Percentiles rank a stretch among this genome's conserved stretches.
These are phyloP conservation scores for Cyprinodon diabolis DNA, from an alignment of 2,797 vertebrate species.

Conservation along the genomic window DNA sequence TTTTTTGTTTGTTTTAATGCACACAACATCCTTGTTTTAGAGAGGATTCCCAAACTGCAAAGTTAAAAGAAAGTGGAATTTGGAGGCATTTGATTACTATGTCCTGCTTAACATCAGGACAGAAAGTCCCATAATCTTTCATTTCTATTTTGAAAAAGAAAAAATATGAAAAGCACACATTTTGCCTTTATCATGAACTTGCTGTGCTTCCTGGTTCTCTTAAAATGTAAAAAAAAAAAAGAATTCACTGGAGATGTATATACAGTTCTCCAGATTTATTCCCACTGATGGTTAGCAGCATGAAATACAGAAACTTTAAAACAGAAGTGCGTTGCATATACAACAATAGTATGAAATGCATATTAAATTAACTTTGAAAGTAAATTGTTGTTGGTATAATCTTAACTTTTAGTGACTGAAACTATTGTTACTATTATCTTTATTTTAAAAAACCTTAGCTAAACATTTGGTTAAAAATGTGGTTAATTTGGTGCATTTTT, in stretches of 20 bases:
- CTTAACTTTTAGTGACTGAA: not conserved
- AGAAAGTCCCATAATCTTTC: not conserved
- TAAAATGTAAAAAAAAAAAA: not conserved
- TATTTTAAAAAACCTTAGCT: not conserved
- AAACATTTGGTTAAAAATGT: not conserved
- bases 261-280: not conserved
- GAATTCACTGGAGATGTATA: no score
- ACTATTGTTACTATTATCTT: not conserved
- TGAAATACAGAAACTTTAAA: not conserved
- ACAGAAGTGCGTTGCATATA: not conserved
- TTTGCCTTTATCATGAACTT: not conserved
- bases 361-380: slow-evolving; percentile 8
- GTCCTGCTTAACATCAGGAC: not conserved
- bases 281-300: slow-evolving; percentile 2
- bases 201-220: not conserved
- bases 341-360: slow-evolving; percentile 3
- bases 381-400: not conserved
- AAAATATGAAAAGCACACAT: not conserved
- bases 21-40: not conserved
- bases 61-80: not conserved
- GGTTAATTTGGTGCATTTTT: not conserved
- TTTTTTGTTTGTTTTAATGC: not conserved
- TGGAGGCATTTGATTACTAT: not conserved
- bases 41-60: not conserved
- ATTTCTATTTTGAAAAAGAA: not conserved